Evolutionary conservation across 1,140 invertebrate genomes (phyloP), one percentile per base, ranked within the genome.

Genomic region (Hyles euphorbiae): DNA sequence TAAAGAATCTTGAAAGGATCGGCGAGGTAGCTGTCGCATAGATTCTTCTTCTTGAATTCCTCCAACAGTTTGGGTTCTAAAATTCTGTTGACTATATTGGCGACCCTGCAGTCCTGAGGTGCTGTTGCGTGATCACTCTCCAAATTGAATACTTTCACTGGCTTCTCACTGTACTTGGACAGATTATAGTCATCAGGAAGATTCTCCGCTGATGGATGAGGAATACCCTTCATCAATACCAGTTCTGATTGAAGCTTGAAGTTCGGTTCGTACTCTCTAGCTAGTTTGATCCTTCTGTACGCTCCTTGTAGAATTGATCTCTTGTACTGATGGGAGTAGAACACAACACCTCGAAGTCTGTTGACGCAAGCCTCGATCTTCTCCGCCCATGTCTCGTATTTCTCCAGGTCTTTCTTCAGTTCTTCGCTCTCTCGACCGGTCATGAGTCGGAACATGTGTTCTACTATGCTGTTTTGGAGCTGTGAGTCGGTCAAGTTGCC

Each of bases 171-270:
- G 10, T 69, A 64, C 12, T 66, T 61, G 0, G 56, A 65, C 10
- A 72, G 40, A 44, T 60, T 60, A 47, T 69, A 72, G 45, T 69
- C 70, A 11, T 61, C 52, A 3, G 54, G 2, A n/a, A 68, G 44
- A 4, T 53, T 32, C 2, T 44, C 34, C 3, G 55, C 33, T 11
- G 53, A 60, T 3, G 63, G 54, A 62, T 61, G 59, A 11, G 60
- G 22, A 10, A 61, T 60, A 5, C 60, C 63, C 33, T 59, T 68
- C 5, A 72, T 53, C 3, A 69, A 56, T 4, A 69, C 45, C n/a
- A 72, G 3, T 49, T 68, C 50, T 5, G 69, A 72, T 11, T 69
- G 58, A 22, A 68, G 56, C 56, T 64, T 53, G 11, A 68, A 56
- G 0, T 61, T 51, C 2, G 69, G 69, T n/a, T 63, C 22, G 11